phyloP scores from a whole-genome alignment of 1,140 invertebrate species.

The Drosophila cardini region DNA sequence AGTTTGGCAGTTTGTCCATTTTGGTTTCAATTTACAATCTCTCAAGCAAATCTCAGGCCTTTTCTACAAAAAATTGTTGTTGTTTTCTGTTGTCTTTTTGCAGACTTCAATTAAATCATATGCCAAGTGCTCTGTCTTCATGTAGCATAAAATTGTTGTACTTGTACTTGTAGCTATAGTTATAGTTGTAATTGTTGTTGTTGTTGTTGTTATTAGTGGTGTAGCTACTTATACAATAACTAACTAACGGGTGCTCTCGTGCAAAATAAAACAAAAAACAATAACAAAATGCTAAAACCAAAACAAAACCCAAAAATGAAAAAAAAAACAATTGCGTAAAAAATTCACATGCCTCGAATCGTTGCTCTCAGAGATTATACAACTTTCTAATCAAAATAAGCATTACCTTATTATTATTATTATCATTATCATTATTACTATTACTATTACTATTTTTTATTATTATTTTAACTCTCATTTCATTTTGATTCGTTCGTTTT shows the following conservation, averaged over 20 bases:
- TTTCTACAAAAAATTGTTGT: slow-evolving; percentile 22
- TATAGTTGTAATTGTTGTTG: slow-evolving; percentile 33
- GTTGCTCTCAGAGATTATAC: slow-evolving; percentile 65
- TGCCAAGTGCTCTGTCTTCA: slow-evolving; percentile 56
- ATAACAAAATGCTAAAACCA: slow-evolving; percentile 44
- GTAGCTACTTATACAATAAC: slow-evolving; percentile 74
- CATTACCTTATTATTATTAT: slow-evolving; percentile 70
- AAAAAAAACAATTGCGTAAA: slow-evolving; percentile 80
- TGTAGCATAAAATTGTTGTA: slow-evolving; percentile 63
- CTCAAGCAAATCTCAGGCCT: slow-evolving; percentile 19
- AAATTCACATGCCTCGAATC: slow-evolving; percentile 75
- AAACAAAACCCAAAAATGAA: slow-evolving; percentile 14
- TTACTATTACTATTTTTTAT: slow-evolving; percentile 9
- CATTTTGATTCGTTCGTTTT: slow-evolving; percentile 38
- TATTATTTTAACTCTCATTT: slow-evolving; percentile 24
- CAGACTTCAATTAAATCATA: slow-evolving; percentile 75
- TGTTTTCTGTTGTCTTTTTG: slow-evolving; percentile 46
- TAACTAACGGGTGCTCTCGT: slow-evolving; percentile 51
- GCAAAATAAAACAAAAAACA: slow-evolving; percentile 65
- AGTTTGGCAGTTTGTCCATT: slow-evolving; percentile 18
- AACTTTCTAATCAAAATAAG: slow-evolving; percentile 79
- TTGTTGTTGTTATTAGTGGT: slow-evolving; percentile 22
- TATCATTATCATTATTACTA: slow-evolving; percentile 24
- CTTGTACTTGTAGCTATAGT: slow-evolving; percentile 32
- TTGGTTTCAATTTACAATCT: slow-evolving; percentile 36